Evolutionary conservation across 2,888 invertebrate species (phyloP), one percentile per base, ranked within the genome.

Genomic region (Abscondita cerata): DNA sequence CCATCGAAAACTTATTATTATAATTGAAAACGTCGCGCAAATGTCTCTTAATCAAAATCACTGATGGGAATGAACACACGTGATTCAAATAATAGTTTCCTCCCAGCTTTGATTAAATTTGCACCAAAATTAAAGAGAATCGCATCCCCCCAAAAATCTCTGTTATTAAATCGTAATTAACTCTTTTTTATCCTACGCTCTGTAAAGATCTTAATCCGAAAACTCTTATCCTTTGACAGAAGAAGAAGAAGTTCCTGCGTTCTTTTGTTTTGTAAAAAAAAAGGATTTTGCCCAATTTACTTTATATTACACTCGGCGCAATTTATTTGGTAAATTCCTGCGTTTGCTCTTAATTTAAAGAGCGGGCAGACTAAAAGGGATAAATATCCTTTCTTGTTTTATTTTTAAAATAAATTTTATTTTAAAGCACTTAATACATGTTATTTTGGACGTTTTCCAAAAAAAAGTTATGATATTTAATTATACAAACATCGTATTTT

Each of bases 11-110:
- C 48, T 48, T 48, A 48, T 51, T 51, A 33, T 34, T 51, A 46
- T 54, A 54, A 54, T 54, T 46, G 33, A 47, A 31, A 40, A 11
- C 31, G 40, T 52, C 52, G 25, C 46, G 46, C 54, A 46, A 2
- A 44, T 46, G 47, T 13, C 12, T 15, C 13, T 19, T 2, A 18
- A 33, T 54, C 31, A 54, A 25, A 54, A 54, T 54, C 54, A 18
- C 9, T 54, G 25, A 25, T 25, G 46, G 54, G 46, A 46, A 54
- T 31, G 46, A 18, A 16, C 53, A 20, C 54, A 54, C 54, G 40
- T 54, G 54, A 46, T 33, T 44, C 12, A n/a, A n/a, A 53, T 53
- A 53, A 53, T 53, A 41, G 40, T 44, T 53, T 53, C 53, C 25
- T 13, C 44, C 12, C 31, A 12, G 2, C 6, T 15, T 51, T 18